Evolutionary conservation across 2,113 vertebrate species (phyloP).

Genomic region (Ptychochromis oligacanthus): DNA sequence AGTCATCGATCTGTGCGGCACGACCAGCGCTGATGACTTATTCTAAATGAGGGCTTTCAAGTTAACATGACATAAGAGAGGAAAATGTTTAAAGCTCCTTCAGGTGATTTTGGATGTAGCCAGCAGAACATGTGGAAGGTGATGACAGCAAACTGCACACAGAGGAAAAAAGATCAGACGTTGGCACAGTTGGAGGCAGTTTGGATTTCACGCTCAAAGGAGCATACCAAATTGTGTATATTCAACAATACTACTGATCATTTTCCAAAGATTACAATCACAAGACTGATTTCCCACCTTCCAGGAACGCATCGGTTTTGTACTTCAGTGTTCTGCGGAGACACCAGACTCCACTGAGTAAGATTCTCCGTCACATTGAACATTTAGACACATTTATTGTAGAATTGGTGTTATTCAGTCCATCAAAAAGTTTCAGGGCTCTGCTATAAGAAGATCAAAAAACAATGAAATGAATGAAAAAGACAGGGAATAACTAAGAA

Average conservation of each 20-base stretch:
- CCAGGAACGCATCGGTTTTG: not conserved
- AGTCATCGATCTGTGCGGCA: conserved; percentile 38
- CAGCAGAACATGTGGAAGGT: conserved; percentile 15
- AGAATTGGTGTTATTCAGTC: not conserved
- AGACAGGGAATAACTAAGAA: not conserved
- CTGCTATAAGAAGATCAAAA: not conserved
- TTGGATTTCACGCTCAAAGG: conserved; percentile 29
- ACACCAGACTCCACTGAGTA: not conserved
- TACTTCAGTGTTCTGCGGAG: conserved; percentile 1
- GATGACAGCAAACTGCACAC: conserved; percentile 23
- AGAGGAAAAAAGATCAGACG: conserved; percentile 12
- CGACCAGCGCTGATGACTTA: conserved; percentile 15
- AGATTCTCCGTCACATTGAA: not conserved
- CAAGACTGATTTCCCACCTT: conserved; percentile 17
- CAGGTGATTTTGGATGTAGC: conserved; percentile 22
- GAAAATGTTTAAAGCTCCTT: conserved; percentile 15
- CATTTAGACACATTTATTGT: not conserved
- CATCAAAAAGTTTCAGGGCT: not conserved
- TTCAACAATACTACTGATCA: conserved; percentile 10
- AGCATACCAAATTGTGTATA: not conserved
- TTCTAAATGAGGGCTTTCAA: conserved; percentile 13
- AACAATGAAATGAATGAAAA: too few species aligned
- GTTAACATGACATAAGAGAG: conserved; percentile 2
- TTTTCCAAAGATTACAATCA: conserved; percentile 28
- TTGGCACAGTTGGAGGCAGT: conserved; percentile 4